A percentile compares a stretch with the other conserved stretches of the same genome.
These are phyloP conservation scores for Macrotis lagotis DNA, from an alignment of 2,113 vertebrate species.

Conservation along the genomic window DNA sequence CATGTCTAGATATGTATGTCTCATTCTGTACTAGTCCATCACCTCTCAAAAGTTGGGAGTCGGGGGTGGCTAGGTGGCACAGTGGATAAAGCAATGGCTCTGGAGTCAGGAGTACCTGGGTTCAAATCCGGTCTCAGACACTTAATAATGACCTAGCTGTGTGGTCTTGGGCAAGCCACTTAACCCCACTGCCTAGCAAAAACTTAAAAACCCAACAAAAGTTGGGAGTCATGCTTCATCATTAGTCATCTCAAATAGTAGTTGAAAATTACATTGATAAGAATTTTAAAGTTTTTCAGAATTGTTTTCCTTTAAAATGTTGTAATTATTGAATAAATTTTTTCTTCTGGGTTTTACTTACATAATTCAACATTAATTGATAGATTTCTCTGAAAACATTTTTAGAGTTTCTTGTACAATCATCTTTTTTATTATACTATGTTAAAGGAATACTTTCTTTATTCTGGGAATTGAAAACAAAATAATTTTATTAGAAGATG, in stretches of 20 bases:
- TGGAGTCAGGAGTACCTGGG: too few species aligned
- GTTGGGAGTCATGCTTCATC: background rate
- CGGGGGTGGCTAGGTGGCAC: too few species aligned
- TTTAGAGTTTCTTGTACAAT: background rate
- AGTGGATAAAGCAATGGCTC: too few species aligned
- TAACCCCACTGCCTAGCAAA: too few species aligned
- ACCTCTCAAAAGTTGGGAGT: background rate
- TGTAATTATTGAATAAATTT: background rate
- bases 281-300: background rate
- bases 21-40: background rate
- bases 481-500: too few species aligned
- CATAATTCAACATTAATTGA: background rate
- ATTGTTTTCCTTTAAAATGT: background rate
- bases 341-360: background rate
- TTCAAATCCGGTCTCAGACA: too few species aligned
- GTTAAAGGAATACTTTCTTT: too few species aligned
- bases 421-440: too few species aligned
- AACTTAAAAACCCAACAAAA: too few species aligned
- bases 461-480: too few species aligned
- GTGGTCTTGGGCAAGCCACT: too few species aligned
- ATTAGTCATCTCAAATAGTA: background rate
- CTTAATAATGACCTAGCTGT: too few species aligned
- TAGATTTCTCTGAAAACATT: background rate
- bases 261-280: background rate
- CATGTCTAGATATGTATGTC: background rate